Evolutionary conservation across 2,797 vertebrate genomes (phyloP), one percentile per base, ranked within the genome.

Genomic region (Anableps anableps): DNA sequence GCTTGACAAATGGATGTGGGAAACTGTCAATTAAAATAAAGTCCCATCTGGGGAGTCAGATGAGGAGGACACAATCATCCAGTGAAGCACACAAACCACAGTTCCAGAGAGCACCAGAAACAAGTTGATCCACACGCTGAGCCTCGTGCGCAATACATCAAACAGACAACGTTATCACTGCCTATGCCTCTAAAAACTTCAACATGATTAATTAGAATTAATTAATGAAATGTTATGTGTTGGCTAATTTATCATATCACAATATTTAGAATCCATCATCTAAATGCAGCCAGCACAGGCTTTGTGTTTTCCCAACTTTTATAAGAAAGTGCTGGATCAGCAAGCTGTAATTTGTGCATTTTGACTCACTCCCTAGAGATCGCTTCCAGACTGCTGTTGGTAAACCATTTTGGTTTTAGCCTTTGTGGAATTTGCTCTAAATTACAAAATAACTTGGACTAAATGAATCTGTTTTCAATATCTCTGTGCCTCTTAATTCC

Each of bases 11-110:
- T 95, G 94, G 88, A 93, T 93, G 89, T 45, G 84, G 88, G 90
- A 93, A 94, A 89, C 93, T 96, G 95, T 94, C 95, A 95, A 96
- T 95, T 95, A 95, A 94, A 93, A 94, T 94, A 82, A 95, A 93
- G 93, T 94, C 93, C 92, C 93, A 94, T 92, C 91, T 91, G 90
- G 82, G 88, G 88, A 86, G 79, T 80, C 55, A 86, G 94, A 92
- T 80, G 91, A 93, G 89, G 91, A 93, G 89, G 91, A 93, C 88
- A 90, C 86, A 71, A 82, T 84, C 78, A 86, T 85, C 81, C 77
- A 85, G 83, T 76, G 81, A 81, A 91, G 89, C 75, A 79, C 83
- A 85, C 77, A 81, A 82, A 76, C 66, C 75, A 79, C 80, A 79
- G 79, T 84, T 81, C n/a, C 83, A 75, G 83, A 78, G 89, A 91